These are phyloP conservation scores for Salmo trutta DNA, from an alignment of 2,797 vertebrate genomes.

Conservation along the genomic window DNA sequence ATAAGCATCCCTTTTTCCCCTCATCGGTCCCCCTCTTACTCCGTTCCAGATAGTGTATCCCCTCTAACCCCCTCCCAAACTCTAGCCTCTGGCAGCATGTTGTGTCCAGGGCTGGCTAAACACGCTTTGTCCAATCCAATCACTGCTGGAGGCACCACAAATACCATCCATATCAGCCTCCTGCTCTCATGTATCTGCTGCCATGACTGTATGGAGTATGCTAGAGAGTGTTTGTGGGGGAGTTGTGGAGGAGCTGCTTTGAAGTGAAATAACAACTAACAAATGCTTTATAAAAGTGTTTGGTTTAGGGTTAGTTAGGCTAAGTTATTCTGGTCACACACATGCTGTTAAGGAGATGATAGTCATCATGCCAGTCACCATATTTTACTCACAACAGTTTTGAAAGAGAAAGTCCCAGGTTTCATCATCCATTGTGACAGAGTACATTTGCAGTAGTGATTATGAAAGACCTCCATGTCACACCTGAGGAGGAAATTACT, in stretches of 20 bases:
- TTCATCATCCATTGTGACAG: not conserved
- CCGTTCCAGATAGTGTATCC: too few relatives aligned
- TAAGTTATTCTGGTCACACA: not conserved
- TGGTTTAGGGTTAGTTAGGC: too few relatives aligned
- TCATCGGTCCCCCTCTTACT: not conserved
- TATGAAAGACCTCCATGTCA: too few relatives aligned
- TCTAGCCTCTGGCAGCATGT: not conserved
- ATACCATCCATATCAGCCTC: conserved; percentile 30
- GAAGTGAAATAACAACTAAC: not conserved
- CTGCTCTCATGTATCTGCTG: not conserved
- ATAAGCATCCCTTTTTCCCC: conserved; percentile 4
- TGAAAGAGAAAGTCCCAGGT: not conserved
- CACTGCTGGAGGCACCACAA: not conserved
- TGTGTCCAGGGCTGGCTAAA: not conserved
- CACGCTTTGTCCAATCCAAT: too few relatives aligned
- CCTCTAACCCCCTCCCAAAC: not conserved
- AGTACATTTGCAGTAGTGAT: too few relatives aligned
- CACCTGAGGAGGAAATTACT: too few relatives aligned
- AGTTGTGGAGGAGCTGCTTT: not conserved
- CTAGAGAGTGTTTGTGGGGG: not conserved
- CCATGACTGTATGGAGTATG: not conserved
- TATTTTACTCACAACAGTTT: not conserved
- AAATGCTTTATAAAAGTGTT: not conserved
- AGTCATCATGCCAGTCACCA: not conserved
- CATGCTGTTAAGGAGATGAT: not conserved